phyloP scores from a whole-genome alignment of 2,113 vertebrate species.

The Tupaia chinensis region DNA sequence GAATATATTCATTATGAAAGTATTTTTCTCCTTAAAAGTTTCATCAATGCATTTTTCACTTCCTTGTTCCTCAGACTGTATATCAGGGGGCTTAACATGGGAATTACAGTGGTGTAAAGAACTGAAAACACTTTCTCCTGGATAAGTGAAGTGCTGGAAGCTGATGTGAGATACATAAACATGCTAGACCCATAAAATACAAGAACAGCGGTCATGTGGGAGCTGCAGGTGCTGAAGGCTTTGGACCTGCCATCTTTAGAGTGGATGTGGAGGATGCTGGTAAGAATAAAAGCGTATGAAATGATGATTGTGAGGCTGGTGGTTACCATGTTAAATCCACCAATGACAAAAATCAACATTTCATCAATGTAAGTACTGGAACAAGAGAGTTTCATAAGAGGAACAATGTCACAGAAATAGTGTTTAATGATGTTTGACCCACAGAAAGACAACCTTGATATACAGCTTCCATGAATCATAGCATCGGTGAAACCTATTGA shows the following conservation, averaged over 20 bases:
- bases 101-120: slow-evolving; percentile 71
- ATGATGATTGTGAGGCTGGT: slow-evolving; percentile 59
- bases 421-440: slow-evolving; percentile 58
- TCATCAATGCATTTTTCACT: slow-evolving; percentile 54
- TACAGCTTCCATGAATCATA: slow-evolving; percentile 59
- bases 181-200: slow-evolving; percentile 70
- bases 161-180: slow-evolving; percentile 73
- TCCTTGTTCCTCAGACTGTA: slow-evolving; percentile 76
- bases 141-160: slow-evolving; percentile 1
- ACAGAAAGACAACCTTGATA: slow-evolving; percentile 69
- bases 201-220: slow-evolving; percentile 67
- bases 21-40: slow-evolving; percentile 32
- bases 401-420: slow-evolving; percentile 57
- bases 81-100: slow-evolving; percentile 77
- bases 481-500: slow-evolving; percentile 58
- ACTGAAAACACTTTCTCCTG: slow-evolving; percentile 68
- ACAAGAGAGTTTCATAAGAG: slow-evolving; percentile 60
- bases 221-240: slow-evolving; percentile 73
- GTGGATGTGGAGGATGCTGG: background rate
- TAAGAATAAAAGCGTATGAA: slow-evolving; percentile 66
- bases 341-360: slow-evolving; percentile 58
- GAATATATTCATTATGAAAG: background rate
- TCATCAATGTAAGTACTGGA: slow-evolving; percentile 57
- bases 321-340: slow-evolving; percentile 65
- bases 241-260: slow-evolving; percentile 61